Base-by-base conservation (phyloP, 2,888 invertebrate genomes). In the Andrena bucephala region DNA sequence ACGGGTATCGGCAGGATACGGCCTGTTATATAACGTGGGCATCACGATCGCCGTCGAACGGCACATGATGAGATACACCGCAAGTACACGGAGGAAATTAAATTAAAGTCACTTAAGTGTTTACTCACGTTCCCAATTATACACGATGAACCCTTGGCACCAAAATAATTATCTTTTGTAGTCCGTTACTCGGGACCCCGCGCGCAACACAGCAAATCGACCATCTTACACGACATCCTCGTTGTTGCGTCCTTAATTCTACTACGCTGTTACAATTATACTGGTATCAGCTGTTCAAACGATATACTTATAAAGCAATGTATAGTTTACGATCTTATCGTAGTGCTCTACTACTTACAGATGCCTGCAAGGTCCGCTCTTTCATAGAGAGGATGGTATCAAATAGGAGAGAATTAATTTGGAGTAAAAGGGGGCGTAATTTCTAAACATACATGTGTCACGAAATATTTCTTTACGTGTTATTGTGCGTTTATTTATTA, bases 101-200 rank as follows among this genome's bases (percentile, higher is more conserved):
- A 92, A 93, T 92, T 91, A 90, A 92, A 93, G 90, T 92, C 91
- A 91, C 90, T 92, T 88, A 89, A 92, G 91, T 91, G 91, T 92
- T 93, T 91, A 91, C 88, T 91, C 91, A 93, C 92, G 93, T 93
- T 93, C 92, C 91, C 93, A 93, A 93, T 93, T 92, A 93, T 91
- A 91, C 89, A 85, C 91, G 91, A 90, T 91, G 92, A 92, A 92
- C 92, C 87, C 91, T 89, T 89, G 91, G 87, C 92, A 91, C 91
- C 90, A 87, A 92, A 92, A 92, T 92, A 93, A 93, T 93, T 92
- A 93, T 91, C 91, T 90, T 89, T 90, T 84, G 77, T 84, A 89
- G 87, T 79, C 92, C 92, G 92, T 92, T 92, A 91, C 63, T 75
- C 57, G 65, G 69, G 62, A 33, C 33, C 57, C 29, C 60, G 75